A percentile compares a stretch with the other conserved stretches of the same genome.
Evolutionary conservation across 1,140 invertebrate genomes (phyloP).

Genomic region (Drosophila mojavensis): DNA sequence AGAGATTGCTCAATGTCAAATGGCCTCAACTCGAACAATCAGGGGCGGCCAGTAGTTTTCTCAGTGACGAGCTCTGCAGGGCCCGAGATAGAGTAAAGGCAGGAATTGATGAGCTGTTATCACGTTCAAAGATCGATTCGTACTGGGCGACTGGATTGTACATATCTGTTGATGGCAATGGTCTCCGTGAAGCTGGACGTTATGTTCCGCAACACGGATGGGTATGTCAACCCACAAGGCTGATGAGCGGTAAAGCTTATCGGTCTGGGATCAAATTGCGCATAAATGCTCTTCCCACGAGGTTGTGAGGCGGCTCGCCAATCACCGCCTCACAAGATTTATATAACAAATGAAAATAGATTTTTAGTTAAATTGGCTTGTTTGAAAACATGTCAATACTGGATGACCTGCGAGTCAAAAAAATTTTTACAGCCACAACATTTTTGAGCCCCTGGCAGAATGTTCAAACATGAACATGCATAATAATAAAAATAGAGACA

Average conservation of each 20-base stretch:
- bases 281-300: conserved; percentile 42
- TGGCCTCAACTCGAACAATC: neutral
- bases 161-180: conserved; percentile 30
- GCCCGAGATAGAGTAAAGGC: conserved; percentile 6
- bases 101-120: conserved; percentile 4
- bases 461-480: too few species aligned
- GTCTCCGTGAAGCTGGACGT: conserved; percentile 28
- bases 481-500: too few species aligned
- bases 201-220: conserved; percentile 25
- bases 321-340: too few species aligned
- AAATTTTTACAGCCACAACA: too few species aligned
- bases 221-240: conserved; percentile 62
- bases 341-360: too few species aligned
- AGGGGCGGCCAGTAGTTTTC: neutral
- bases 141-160: conserved; percentile 16
- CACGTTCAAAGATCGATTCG: conserved; percentile 12
- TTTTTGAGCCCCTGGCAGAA: too few species aligned
- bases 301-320: too few species aligned
- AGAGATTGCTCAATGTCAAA: neutral
- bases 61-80: neutral
- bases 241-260: conserved; percentile 85
- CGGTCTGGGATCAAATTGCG: conserved; percentile 32
- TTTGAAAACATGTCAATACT: too few species aligned
- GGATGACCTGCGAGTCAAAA: too few species aligned
- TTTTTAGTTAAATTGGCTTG: too few species aligned